Percentiles rank a stretch among this genome's conserved stretches.
These are phyloP conservation scores for Tinea pellionella DNA, from an alignment of 2,888 invertebrate species.

Conservation along the genomic window DNA sequence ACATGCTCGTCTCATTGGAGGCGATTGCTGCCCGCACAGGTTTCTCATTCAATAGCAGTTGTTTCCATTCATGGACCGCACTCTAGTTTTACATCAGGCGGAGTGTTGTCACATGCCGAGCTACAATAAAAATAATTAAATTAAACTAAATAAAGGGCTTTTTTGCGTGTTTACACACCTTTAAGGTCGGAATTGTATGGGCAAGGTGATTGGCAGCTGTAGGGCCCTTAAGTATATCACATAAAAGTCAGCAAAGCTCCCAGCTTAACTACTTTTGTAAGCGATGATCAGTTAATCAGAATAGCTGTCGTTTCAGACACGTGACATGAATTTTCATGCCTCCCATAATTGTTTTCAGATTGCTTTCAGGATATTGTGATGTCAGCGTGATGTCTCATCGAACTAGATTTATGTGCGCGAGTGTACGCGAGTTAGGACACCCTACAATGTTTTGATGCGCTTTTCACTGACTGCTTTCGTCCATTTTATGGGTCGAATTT, in stretches of 20 bases:
- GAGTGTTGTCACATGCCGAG: no score
- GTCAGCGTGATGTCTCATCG: conserved; percentile 4
- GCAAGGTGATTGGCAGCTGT: no score
- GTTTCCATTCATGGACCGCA: no score
- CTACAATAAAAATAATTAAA: no score
- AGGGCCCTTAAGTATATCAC: not conserved
- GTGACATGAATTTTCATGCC: conserved; percentile 13
- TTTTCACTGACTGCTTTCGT: no score
- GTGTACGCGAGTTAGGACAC: not conserved
- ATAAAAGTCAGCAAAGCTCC: not conserved
- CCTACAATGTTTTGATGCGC: not conserved
- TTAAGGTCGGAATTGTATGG: no score
- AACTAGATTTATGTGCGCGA: conserved; percentile 12
- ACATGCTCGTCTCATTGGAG: no score
- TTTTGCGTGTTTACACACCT: no score
- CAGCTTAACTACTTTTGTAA: not conserved
- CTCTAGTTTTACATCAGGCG: no score
- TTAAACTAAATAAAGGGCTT: no score
- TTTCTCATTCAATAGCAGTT: no score
- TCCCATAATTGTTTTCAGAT: conserved; percentile 16
- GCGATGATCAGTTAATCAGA: not conserved
- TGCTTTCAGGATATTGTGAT: not conserved
- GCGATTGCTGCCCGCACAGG: no score
- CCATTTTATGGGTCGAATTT: not conserved
- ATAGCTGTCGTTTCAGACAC: not conserved